Conservation (phyloP, 2,888 invertebrate species). For the Palloptera scutellata region DNA sequence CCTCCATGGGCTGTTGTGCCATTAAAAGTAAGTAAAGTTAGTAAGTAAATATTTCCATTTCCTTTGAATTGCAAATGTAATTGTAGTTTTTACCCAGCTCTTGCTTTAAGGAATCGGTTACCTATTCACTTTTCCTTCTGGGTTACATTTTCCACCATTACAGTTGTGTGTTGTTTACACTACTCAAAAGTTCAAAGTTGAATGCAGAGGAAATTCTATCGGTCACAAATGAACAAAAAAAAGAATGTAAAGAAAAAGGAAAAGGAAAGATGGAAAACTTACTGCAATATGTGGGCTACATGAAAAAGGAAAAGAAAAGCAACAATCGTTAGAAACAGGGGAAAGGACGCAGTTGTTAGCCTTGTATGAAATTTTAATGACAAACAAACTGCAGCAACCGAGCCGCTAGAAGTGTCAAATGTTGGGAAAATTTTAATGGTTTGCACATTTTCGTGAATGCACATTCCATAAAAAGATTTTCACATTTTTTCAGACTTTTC, state of each 20-base stretch:
- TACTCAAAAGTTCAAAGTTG: constrained; percentile 28
- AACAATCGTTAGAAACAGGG: no score
- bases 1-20: no score
- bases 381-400: constrained; percentile 48
- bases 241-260: neutral
- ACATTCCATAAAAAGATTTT: no score
- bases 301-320: neutral
- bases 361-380: constrained; percentile 53
- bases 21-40: no score
- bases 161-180: neutral
- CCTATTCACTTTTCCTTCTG: no score
- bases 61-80: no score
- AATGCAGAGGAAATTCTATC: constrained; percentile 8
- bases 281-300: neutral
- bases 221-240: neutral
- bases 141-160: no score
- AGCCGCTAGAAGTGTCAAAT: constrained; percentile 43
- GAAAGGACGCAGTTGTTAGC: no score
- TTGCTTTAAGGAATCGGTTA: no score
- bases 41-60: no score
- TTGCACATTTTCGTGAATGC: constrained; percentile 15
- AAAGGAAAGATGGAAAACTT: neutral
- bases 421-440: constrained; percentile 51
- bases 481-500: no score
- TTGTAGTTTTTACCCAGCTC: no score